Evolutionary conservation across 2,888 invertebrate species (phyloP).

Genomic region (Thymelicus lineola): DNA sequence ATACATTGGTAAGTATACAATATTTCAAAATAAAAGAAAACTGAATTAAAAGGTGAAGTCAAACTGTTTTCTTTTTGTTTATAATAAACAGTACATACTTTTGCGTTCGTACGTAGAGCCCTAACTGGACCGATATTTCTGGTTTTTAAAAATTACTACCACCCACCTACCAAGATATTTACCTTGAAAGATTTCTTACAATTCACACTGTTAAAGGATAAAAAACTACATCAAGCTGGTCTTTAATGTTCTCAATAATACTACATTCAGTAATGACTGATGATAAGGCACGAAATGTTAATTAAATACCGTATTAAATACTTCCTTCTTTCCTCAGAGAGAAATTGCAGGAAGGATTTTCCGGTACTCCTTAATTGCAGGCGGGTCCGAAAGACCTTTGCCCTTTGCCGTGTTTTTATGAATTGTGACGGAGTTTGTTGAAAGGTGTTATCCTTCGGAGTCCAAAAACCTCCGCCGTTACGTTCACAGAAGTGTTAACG

Average conservation of each 20-base stretch:
- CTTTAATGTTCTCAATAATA: neutral
- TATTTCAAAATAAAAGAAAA: no score
- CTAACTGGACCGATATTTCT: no score
- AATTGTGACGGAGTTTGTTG: constrained; percentile 44
- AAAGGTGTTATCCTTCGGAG: constrained; percentile 60
- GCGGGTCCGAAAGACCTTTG: constrained; percentile 24
- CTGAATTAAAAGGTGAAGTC: no score
- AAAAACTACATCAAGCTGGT: neutral
- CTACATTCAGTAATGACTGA: neutral
- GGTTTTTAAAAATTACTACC: no score
- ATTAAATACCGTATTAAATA: neutral
- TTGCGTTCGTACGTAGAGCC: no score
- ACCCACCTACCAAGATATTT: no score
- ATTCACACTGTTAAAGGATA: neutral
- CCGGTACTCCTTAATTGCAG: constrained; percentile 4
- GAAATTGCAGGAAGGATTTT: constrained; percentile 30
- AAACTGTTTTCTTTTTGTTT: no score
- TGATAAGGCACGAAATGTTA: neutral
- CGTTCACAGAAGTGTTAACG: constrained; percentile 29
- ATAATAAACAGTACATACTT: no score
- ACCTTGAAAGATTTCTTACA: no score
- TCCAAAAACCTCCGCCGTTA: constrained; percentile 42
- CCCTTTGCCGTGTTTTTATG: constrained; percentile 28
- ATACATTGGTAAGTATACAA: no score
- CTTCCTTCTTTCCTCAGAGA: constrained; percentile 20